Percentiles rank a stretch among this genome's conserved stretches.
These are phyloP conservation scores for Forbesichthys agassizii DNA, from an alignment of 2,113 vertebrate species.

Conservation along the genomic window DNA sequence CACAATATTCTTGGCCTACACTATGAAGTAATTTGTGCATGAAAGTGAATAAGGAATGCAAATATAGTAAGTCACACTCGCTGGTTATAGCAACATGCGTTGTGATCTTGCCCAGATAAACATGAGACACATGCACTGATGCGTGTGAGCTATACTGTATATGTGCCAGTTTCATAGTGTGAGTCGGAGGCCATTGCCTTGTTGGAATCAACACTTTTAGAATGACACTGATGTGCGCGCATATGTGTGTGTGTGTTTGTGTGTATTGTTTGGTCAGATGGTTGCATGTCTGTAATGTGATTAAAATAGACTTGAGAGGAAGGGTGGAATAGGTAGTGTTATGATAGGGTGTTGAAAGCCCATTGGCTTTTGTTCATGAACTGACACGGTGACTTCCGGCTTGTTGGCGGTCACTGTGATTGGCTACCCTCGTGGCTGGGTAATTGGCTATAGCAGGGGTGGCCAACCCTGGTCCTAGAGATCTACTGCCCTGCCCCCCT, in stretches of 20 bases:
- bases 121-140: neutral
- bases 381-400: constrained; percentile 16
- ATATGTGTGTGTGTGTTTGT: neutral
- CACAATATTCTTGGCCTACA: too few relatives aligned
- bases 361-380: constrained; percentile 14
- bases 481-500: too few relatives aligned
- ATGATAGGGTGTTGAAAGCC: constrained; percentile 11
- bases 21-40: too few relatives aligned
- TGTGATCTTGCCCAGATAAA: neutral
- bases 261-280: neutral
- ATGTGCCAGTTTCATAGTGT: neutral
- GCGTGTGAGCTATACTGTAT: neutral
- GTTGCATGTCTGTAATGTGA: neutral
- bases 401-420: neutral
- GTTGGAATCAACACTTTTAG: neutral
- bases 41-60: too few relatives aligned
- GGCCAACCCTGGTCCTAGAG: too few relatives aligned
- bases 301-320: constrained; percentile 3
- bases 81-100: too few relatives aligned
- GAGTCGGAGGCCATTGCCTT: neutral
- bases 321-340: neutral
- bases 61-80: too few relatives aligned
- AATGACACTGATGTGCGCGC: neutral
- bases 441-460: neutral
- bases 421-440: constrained; percentile 15